Evolutionary conservation across 2,797 vertebrate species (phyloP).

Genomic region (Streptopelia turtur): DNA sequence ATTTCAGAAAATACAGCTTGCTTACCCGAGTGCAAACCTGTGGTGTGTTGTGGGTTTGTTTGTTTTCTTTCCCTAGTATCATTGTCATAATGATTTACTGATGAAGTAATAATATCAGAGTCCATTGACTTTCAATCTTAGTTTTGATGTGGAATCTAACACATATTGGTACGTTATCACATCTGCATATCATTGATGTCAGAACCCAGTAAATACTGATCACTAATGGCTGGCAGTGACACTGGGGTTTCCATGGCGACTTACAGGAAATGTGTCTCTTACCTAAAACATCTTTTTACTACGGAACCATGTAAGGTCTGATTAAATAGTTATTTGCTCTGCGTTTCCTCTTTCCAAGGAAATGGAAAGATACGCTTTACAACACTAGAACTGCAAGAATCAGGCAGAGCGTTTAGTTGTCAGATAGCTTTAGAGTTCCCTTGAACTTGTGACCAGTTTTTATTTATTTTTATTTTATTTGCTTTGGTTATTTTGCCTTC

Average conservation of each 20-base stretch:
- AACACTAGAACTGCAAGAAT: neutral
- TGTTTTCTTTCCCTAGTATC: neutral
- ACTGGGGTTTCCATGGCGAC: neutral
- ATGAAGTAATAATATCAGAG: neutral
- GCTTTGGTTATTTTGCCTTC: neutral
- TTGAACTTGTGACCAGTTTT: neutral
- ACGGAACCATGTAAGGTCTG: neutral
- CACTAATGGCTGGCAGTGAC: neutral
- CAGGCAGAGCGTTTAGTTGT: neutral
- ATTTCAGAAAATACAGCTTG: neutral
- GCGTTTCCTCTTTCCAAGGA: neutral
- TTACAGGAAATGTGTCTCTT: conserved; percentile 1
- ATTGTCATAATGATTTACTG: neutral
- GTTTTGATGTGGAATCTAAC: neutral
- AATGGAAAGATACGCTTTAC: neutral
- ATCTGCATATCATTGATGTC: neutral
- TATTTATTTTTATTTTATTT: neutral
- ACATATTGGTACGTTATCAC: neutral
- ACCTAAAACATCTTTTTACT: neutral
- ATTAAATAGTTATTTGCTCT: neutral
- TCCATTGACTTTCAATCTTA: neutral
- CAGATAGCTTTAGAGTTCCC: neutral
- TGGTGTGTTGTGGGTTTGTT: neutral
- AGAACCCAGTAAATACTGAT: neutral
- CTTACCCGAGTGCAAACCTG: neutral